These are phyloP conservation scores for Toxotes lorentzi DNA, from an alignment of 2,797 vertebrate species.

Conservation along the genomic window DNA sequence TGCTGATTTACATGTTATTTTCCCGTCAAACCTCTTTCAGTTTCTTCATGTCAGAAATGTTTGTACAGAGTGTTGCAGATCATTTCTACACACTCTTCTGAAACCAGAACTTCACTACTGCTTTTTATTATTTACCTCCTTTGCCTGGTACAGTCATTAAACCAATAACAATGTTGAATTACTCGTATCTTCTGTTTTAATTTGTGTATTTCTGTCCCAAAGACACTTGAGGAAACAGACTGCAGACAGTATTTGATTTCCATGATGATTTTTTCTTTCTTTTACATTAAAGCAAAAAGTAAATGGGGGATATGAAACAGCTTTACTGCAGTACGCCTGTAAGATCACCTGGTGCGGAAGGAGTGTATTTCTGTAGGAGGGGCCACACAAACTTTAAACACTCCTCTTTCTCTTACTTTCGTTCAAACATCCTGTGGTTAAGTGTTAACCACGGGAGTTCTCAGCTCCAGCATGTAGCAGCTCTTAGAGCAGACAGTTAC, in stretches of 20 bases:
- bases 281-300: too few relatives aligned
- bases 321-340: neutral
- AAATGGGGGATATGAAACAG: too few relatives aligned
- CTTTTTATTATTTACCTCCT: constrained; percentile 52
- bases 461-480: neutral
- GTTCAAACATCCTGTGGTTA: too few relatives aligned
- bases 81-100: neutral
- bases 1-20: neutral
- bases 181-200: neutral
- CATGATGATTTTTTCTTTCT: too few relatives aligned
- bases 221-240: neutral
- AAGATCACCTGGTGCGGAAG: too few relatives aligned
- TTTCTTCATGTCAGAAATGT: neutral
- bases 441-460: accelerated
- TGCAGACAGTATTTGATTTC: neutral
- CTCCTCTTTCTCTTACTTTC: constrained; percentile 23
- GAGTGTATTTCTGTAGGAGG: too few relatives aligned
- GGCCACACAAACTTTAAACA: constrained; percentile 10
- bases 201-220: neutral
- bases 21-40: neutral
- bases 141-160: constrained; percentile 51
- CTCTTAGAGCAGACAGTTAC: neutral
- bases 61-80: neutral
- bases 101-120: constrained; percentile 17
- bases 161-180: neutral